These are phyloP conservation scores for Dipodomys merriami DNA, from an alignment of 2,113 vertebrate genomes.

Conservation along the genomic window DNA sequence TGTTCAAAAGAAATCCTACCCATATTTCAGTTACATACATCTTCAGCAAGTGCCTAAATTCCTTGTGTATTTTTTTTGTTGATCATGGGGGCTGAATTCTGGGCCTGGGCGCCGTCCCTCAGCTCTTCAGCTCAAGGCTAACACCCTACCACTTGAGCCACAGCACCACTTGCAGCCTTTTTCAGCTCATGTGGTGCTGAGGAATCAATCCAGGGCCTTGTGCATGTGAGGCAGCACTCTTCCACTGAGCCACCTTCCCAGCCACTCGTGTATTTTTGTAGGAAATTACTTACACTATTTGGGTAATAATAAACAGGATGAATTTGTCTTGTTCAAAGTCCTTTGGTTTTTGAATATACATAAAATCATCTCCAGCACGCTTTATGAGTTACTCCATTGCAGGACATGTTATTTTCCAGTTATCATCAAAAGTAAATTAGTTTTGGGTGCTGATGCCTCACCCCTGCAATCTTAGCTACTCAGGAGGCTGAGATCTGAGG, in stretches of 20 bases:
- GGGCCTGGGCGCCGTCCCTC: too few relatives aligned
- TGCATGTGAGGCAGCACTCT: too few relatives aligned
- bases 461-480: too few relatives aligned
- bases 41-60: constrained; percentile 27
- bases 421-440: constrained; percentile 17
- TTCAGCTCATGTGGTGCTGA: too few relatives aligned
- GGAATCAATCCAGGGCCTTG: too few relatives aligned
- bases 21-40: constrained; percentile 29
- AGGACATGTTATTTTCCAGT: neutral
- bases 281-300: constrained; percentile 13
- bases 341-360: constrained; percentile 26
- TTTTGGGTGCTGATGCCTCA: constrained; percentile 14
- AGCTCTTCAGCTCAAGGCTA: too few relatives aligned
- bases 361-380: constrained; percentile 23
- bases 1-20: constrained; percentile 26
- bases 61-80: neutral
- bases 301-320: neutral
- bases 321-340: constrained; percentile 29
- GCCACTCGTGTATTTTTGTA: neutral
- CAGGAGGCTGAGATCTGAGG: too few relatives aligned
- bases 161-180: too few relatives aligned
- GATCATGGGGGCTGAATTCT: too few relatives aligned
- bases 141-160: too few relatives aligned
- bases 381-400: neutral
- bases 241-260: neutral